A percentile compares a stretch with the other conserved stretches of the same genome.
Evolutionary conservation across 2,888 invertebrate genomes (phyloP).

Genomic region (Sthenelais limicola): DNA sequence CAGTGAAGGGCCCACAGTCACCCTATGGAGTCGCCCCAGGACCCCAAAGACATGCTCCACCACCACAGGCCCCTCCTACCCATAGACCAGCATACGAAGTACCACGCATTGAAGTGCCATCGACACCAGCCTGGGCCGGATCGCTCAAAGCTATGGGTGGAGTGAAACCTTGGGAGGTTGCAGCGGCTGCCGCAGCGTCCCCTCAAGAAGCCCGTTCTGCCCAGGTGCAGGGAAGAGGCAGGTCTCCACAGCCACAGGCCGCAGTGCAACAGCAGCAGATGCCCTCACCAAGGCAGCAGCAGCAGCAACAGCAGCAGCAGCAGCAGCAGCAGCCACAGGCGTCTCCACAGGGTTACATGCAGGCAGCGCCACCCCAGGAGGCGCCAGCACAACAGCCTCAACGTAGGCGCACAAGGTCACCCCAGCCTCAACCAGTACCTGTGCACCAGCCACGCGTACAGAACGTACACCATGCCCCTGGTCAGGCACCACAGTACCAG

Average conservation of each 20-base stretch:
- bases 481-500: slow-evolving; percentile 45
- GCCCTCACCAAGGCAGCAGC: neutral
- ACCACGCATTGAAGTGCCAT: slow-evolving; percentile 14
- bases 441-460: slow-evolving; percentile 49
- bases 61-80: neutral
- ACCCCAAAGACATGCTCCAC: neutral
- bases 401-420: neutral
- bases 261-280: neutral
- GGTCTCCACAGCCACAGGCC: neutral
- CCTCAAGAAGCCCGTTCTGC: slow-evolving; percentile 3
- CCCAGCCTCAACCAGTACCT: slow-evolving; percentile 19
- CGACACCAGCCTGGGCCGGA: slow-evolving; percentile 56
- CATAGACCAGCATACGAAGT: neutral
- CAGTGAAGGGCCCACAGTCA: slow-evolving; percentile 15
- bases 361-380: neutral
- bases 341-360: neutral
- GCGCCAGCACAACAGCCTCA: neutral
- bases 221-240: neutral
- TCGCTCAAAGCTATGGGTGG: slow-evolving; percentile 54
- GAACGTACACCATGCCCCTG: slow-evolving; percentile 47
- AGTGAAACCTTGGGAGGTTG: slow-evolving; percentile 54
- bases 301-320: slow-evolving; percentile 17
- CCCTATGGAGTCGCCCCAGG: neutral
- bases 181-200: slow-evolving; percentile 51
- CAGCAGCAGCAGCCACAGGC: neutral